Conservation (phyloP, 2,888 invertebrate species). For the Vandiemenella viatica region DNA sequence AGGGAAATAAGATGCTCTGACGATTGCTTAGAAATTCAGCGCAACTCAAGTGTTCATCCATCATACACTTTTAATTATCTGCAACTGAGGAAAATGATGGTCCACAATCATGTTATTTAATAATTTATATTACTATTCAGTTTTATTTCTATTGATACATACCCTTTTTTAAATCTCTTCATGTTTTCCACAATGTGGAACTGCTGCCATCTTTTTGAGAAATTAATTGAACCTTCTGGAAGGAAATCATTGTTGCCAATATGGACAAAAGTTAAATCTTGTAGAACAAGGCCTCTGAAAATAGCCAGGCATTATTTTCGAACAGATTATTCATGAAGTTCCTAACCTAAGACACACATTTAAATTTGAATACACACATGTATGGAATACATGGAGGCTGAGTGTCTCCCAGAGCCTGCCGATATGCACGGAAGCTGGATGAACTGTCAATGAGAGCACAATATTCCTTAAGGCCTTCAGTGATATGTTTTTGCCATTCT, state of each 20-base stretch:
- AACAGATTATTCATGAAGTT: not conserved
- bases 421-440: constrained; percentile 94
- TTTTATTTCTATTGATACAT: constrained; percentile 31
- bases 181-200: constrained; percentile 96
- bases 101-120: not conserved
- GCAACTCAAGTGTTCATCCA: too few species aligned
- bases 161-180: constrained; percentile 95
- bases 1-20: too few species aligned
- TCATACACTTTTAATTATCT: too few species aligned
- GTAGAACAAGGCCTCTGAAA: constrained; percentile 85
- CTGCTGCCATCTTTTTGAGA: constrained; percentile 97
- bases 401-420: constrained; percentile 85
- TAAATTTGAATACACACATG: too few species aligned
- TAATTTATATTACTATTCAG: not conserved
- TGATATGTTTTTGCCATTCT: constrained; percentile 85
- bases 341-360: not conserved
- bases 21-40: too few species aligned
- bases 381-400: constrained; percentile 98
- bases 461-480: constrained; percentile 85
- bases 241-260: constrained; percentile 89
- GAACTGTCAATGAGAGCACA: constrained; percentile 93
- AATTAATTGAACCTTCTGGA: constrained; percentile 77
- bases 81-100: too few species aligned
- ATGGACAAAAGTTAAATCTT: constrained; percentile 97
- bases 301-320: not conserved